A percentile compares a stretch with the other conserved stretches of the same genome.
phyloP scores from a whole-genome alignment of 2,888 invertebrate species.

The Notodonta dromedarius region DNA sequence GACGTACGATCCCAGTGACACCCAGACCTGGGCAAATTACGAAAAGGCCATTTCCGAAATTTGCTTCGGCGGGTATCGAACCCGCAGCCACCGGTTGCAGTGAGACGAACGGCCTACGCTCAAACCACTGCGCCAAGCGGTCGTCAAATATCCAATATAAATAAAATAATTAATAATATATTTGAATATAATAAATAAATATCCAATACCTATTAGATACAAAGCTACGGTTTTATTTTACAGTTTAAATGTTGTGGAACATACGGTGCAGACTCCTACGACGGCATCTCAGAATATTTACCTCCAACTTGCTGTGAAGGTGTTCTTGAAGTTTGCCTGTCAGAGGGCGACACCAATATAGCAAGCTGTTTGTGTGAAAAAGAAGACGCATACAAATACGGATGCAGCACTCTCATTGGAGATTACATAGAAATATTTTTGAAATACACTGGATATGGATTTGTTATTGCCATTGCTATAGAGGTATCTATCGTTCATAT shows the following conservation, averaged over 20 bases:
- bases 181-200: too few species aligned
- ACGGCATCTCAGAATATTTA: constrained; percentile 7
- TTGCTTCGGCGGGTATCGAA: too few species aligned
- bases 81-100: too few species aligned
- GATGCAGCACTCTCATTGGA: constrained; percentile 17
- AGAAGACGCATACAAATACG: constrained; percentile 19
- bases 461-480: constrained; percentile 7
- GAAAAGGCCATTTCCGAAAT: too few species aligned
- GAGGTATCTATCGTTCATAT: constrained; percentile 14
- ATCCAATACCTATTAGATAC: too few species aligned
- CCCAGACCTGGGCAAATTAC: too few species aligned
- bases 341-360: background rate
- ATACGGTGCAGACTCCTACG: constrained; percentile 24
- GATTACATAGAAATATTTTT: background rate
- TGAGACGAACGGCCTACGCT: too few species aligned
- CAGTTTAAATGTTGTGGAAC: constrained; percentile 33
- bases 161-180: too few species aligned
- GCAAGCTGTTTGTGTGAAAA: constrained; percentile 10
- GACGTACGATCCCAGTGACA: too few species aligned
- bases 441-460: background rate
- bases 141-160: too few species aligned
- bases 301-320: constrained; percentile 24
- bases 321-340: background rate
- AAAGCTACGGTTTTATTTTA: background rate
- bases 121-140: too few species aligned